These are phyloP conservation scores for Eurois occulta DNA, from an alignment of 2,888 invertebrate species.

Conservation along the genomic window DNA sequence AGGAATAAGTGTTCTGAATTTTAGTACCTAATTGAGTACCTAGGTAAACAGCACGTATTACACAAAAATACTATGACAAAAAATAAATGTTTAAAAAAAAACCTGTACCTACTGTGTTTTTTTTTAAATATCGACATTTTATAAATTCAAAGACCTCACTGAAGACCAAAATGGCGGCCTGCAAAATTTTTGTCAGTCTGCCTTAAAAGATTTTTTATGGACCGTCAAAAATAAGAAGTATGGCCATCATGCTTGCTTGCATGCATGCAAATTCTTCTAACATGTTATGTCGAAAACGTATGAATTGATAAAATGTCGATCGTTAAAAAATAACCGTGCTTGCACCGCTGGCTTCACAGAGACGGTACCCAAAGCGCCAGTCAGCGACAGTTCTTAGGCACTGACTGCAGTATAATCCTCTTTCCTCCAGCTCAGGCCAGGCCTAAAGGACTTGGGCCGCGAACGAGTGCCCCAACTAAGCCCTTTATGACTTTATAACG, in stretches of 20 bases:
- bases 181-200: not conserved
- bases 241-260: not conserved
- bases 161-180: not conserved
- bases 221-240: not conserved
- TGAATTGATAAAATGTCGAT: not conserved
- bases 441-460: conserved; percentile 5
- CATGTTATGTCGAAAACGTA: not conserved
- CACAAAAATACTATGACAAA: not conserved
- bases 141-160: not conserved
- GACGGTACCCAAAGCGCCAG: conserved; percentile 1
- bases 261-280: not conserved
- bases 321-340: not conserved
- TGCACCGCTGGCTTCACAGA: not conserved
- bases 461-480: conserved; percentile 20
- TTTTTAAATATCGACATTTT: not conserved
- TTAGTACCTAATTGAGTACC: not conserved
- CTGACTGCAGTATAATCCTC: conserved; percentile 44
- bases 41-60: not conserved
- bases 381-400: conserved; percentile 7
- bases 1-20: not conserved
- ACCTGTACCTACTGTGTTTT: too few species aligned
- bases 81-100: too few species aligned
- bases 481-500: conserved; percentile 34
- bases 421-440: conserved; percentile 32
- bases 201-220: not conserved